Percentiles rank a stretch among this genome's conserved stretches.
These are phyloP conservation scores for Stigmatopora argus DNA, from an alignment of 2,113 vertebrate species.

Conservation along the genomic window DNA sequence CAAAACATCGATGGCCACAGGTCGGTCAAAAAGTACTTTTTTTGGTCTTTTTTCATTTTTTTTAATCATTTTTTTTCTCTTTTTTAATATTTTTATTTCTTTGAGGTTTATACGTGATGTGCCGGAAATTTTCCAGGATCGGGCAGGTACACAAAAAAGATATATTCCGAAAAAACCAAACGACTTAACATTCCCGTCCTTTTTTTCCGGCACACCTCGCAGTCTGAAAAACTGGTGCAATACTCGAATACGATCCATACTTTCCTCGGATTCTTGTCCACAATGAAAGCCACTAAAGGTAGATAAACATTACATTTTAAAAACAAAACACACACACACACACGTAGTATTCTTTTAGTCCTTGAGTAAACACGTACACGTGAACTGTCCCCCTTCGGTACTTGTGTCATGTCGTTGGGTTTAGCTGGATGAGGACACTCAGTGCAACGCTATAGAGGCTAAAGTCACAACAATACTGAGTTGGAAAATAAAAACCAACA, in stretches of 20 bases:
- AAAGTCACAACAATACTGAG: constrained; percentile 71
- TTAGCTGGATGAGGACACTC: constrained; percentile 88
- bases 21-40: constrained; percentile 74
- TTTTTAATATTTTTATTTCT: constrained; percentile 68
- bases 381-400: constrained; percentile 87
- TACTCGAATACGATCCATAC: constrained; percentile 80
- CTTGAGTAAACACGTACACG: constrained; percentile 98
- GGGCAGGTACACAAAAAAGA: not conserved
- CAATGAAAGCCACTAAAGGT: constrained; percentile 93
- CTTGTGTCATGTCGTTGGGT: constrained; percentile 72
- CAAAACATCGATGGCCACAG: constrained; percentile 82
- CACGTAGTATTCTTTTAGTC: constrained; percentile 71
- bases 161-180: not conserved
- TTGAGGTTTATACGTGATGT: constrained; percentile 61
- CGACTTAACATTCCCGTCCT: not conserved
- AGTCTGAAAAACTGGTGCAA: constrained; percentile 84
- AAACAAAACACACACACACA: constrained; percentile 65
- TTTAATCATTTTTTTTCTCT: constrained; percentile 52
- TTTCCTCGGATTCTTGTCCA: constrained; percentile 84
- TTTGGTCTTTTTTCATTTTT: constrained; percentile 66
- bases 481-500: constrained; percentile 43
- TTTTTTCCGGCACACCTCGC: not conserved
- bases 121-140: not conserved
- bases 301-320: constrained; percentile 86
- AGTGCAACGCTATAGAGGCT: constrained; percentile 94